phyloP scores from a whole-genome alignment of 2,113 vertebrate species.

The Mesembrinibis cayennensis region DNA sequence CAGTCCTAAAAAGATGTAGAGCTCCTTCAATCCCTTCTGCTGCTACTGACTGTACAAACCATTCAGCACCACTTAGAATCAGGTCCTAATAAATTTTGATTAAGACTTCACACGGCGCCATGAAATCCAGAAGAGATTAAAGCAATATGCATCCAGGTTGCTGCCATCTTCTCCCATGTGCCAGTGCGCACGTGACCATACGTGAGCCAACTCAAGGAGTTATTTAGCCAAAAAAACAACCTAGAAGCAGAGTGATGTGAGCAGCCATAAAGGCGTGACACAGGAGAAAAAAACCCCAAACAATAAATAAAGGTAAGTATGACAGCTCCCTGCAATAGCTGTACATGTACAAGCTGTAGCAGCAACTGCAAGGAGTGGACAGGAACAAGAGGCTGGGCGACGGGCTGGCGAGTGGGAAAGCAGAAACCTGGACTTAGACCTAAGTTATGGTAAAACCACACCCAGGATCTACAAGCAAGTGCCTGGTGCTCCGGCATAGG shows the following conservation, averaged over 20 bases:
- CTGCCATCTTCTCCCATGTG: not conserved
- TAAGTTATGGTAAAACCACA: not conserved
- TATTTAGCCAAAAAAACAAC: not conserved
- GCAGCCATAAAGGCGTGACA: not conserved
- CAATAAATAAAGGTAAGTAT: not conserved
- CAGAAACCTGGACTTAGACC: constrained; percentile 8
- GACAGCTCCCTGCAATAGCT: not conserved
- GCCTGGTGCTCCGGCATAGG: not conserved
- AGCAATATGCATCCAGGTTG: not conserved
- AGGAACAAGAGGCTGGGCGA: not conserved
- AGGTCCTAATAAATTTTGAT: not conserved
- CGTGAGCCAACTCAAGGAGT: not conserved
- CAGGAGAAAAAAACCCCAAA: not conserved
- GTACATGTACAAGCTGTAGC: rapidly evolving
- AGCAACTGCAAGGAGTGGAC: not conserved
- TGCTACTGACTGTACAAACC: not conserved
- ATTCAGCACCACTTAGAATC: not conserved
- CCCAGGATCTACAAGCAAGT: not conserved
- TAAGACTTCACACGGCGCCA: rapidly evolving
- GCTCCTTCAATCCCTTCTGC: not conserved
- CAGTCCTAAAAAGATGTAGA: not conserved
- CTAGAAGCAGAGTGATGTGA: not conserved
- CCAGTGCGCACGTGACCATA: rapidly evolving
- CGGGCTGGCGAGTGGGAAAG: rapidly evolving
- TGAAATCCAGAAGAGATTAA: not conserved